Base-by-base conservation (phyloP, 2,888 invertebrate species). In the Hedya salicella region DNA sequence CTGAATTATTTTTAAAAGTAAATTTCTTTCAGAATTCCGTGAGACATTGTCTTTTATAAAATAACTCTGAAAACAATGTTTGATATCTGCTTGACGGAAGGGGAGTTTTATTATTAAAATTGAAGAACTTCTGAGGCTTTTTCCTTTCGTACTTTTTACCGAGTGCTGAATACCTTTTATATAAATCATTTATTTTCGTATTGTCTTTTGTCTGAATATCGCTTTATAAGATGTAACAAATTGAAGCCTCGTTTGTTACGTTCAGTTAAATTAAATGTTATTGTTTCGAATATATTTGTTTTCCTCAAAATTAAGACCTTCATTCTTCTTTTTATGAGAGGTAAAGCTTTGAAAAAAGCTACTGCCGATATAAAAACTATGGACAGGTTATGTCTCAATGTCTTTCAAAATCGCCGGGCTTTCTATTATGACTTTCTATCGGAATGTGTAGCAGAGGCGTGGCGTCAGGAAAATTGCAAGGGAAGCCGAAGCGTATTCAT, bases 81-180 rank as follows among this genome's bases (percentile, higher is more conserved):
- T 65, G 64, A 59, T 63, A 57, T 65, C 64, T 52, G 52, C 50
- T 61, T 50, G 61, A 53, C 53, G 62, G 59, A 64, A 65, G 52
- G 49, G 53, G 39, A 62, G 61, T 48, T 69, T 65, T 57, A 52
- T 62, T 68, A 57, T 68, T 68, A 62, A 68, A 67, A 68, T 67
- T 59, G 59, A 50, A 50, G 49, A 68, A 63, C 54, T 69, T 67
- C 17, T 25, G 17, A 42, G 60, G 19, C 9, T 21, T 25, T 64
- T 49, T n/a, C n/a, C 19, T 50, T 59, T 57, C 19, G 19, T 30
- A 16, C n/a, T 59, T 52, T 59, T 65, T 59, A 52, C 52, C n/a
- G 50, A 50, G 57, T 64, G 52, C 52, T 62, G 63, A 57, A 52
- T 16, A 52, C 21, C 44, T 59, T 65, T 65, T 25, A 4, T 32